Base-by-base conservation (phyloP, 2,113 vertebrate species). In the Herpailurus yagouaroundi region DNA sequence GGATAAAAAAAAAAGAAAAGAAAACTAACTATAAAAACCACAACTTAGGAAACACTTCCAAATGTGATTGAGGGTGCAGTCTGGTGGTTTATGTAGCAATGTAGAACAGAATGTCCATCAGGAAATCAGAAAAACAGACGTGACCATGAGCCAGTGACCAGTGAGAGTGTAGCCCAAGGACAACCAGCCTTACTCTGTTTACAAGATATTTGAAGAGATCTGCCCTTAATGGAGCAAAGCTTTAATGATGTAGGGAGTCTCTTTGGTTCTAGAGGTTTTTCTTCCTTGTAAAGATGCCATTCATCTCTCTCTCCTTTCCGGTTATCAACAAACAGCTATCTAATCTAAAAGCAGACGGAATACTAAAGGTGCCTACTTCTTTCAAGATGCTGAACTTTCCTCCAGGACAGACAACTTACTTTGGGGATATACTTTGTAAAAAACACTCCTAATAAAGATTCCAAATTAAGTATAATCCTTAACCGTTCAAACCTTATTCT, bases 11-110 rank as follows among this genome's bases (percentile, higher is more conserved):
- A 73, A 41, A 45, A 74, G 13, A 74, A 1, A 7, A 38, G 11
- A 71, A 50, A 66, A 60, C 52, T 79, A 50, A 91, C 86, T 94
- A 71, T 64, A 93, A 68, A 96, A 96, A 86, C 95, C 85, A 92
- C 96, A 76, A 81, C 41, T 96, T 82, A 94, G 79, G 36, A 95
- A 95, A 93, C 7, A 86, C 69, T 97, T 76, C 81, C 33, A 63
- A 94, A 90, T 93, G 55, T 80, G 50, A 95, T 45, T 66, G 91
- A 74, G 79, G 55, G n/a, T 92, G 55, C 83, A 96, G 92, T n/a
- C 74, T 93, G 31, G 76, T 90, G 86, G 89, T 95, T 96, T 96
- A 31, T 55, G 36, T 29, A 94, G 86, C 77, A 83, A 83, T 57
- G 55, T 27, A 66, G 73, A 91, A 25, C 52, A 91, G 55, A 95